Evolutionary conservation across 2,113 vertebrate species (phyloP), one percentile per base, ranked within the genome.

Genomic region (Trichechus manatus): DNA sequence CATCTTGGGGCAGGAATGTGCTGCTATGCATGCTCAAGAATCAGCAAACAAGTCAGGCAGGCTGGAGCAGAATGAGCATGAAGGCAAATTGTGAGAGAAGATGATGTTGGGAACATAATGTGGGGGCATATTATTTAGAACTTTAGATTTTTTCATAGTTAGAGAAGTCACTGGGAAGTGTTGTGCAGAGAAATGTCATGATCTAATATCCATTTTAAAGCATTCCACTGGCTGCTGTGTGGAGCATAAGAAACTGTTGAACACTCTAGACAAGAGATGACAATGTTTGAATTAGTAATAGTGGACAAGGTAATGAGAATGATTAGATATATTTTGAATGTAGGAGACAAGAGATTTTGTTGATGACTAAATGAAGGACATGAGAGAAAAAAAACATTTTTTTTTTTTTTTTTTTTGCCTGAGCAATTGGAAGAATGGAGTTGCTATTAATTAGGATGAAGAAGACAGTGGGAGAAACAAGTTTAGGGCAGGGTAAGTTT

Each of bases 261-360:
- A 56, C 20, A 14, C 17, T 79, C 20, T 36, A 86, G 13, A 5
- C 23, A 88, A 91, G n/a, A 83, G 13, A 89, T 23, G 20, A 66
- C 3, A 11, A 42, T 79, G 63, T 42, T 42, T 15, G 5, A 88
- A 74, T 80, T 85, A 39, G 27, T 47, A 85, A 47, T 92, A 70
- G 44, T 33, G n/a, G 8, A 59, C 66, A 82, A 86, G 27, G 50
- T 53, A 75, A 95, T 33, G 53, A 91, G 20, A 87, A 77, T 90
- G 53, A 19, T 66, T 36, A 53, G 39, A 87, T 56, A 63, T 56
- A 70, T 91, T 93, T 96, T 77, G 36, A 95, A 90, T 64, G 25
- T 36, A 50, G 44, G 29, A 10, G 42, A 15, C 23, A 87, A 86
- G 39, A n/a, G 9, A 80, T 31, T 84, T 88, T 53, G 17, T 29